Conservation (phyloP, 2,888 invertebrate species). For the Tetragonula carbonaria region DNA sequence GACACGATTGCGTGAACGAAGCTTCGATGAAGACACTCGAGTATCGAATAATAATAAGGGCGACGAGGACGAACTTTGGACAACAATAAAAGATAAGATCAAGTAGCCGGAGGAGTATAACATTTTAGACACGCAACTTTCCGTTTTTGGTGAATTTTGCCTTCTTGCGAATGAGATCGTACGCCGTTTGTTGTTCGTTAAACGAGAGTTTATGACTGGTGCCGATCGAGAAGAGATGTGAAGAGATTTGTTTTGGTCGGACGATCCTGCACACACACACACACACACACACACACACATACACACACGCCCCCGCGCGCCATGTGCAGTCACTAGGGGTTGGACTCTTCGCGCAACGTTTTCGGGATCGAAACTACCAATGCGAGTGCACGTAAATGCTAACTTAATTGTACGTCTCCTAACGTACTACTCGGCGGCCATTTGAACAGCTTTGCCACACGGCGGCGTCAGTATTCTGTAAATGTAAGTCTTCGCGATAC, state of each 20-base stretch:
- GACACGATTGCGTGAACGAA: background rate
- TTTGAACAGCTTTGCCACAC: conserved; percentile 41
- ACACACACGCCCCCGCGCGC: conserved; percentile 9
- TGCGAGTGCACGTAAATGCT: conserved; percentile 57
- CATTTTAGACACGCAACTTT: background rate
- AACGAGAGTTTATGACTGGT: background rate
- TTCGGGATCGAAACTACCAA: conserved; percentile 12
- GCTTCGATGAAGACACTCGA: background rate
- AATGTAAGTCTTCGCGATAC: conserved; percentile 37
- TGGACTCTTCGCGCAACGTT: background rate
- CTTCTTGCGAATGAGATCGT: conserved; percentile 23
- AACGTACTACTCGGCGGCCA: conserved; percentile 59
- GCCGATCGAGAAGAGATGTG: conserved; percentile 27
- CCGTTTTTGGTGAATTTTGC: background rate
- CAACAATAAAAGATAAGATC: background rate
- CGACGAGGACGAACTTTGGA: background rate
- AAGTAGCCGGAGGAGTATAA: background rate
- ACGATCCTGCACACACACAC: background rate
- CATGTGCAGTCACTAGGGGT: conserved; percentile 31
- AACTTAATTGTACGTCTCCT: conserved; percentile 24
- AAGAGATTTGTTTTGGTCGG: conserved; percentile 43
- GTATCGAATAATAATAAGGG: background rate
- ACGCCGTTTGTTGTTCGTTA: background rate
- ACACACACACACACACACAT: conserved; percentile 22
- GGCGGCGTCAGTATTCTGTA: background rate